These are phyloP conservation scores for Micrasema longulum DNA, from an alignment of 1,140 invertebrate species.

Conservation along the genomic window DNA sequence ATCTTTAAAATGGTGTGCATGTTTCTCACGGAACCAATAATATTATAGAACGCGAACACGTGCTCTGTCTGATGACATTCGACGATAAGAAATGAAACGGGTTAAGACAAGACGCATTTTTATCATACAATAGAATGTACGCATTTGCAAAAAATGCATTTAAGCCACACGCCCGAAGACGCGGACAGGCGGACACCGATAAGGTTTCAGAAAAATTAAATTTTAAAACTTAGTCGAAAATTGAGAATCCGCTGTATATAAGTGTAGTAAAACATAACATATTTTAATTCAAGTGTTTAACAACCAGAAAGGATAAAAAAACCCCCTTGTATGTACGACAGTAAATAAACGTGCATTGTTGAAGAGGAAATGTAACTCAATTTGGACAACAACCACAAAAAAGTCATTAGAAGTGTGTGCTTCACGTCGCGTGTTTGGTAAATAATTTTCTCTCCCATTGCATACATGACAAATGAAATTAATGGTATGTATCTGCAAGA, in stretches of 20 bases:
- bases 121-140: not conserved
- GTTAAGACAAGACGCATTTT: not conserved
- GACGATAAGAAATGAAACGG: slow-evolving; percentile 16
- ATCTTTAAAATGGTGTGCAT: slow-evolving; percentile 1
- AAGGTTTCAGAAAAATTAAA: slow-evolving; percentile 8
- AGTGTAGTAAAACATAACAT: no score
- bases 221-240: not conserved
- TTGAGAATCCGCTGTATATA: no score
- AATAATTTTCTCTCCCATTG: slow-evolving; percentile 12
- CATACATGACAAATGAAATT: slow-evolving; percentile 29
- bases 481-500: slow-evolving; percentile 22
- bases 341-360: not conserved
- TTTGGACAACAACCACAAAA: slow-evolving; percentile 19
- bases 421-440: slow-evolving; percentile 2
- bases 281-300: no score
- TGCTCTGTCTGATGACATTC: slow-evolving; percentile 18
- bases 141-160: not conserved
- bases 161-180: slow-evolving; percentile 6
- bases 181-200: not conserved
- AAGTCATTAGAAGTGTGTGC: not conserved
- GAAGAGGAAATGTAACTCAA: slow-evolving; percentile 10
- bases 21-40: slow-evolving; percentile 16
- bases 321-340: no score
- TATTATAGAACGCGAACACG: slow-evolving; percentile 13
- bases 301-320: no score